Evolutionary conservation across 2,113 vertebrate species (phyloP), one percentile per base, ranked within the genome.

Genomic region (Pedionomus torquatus): DNA sequence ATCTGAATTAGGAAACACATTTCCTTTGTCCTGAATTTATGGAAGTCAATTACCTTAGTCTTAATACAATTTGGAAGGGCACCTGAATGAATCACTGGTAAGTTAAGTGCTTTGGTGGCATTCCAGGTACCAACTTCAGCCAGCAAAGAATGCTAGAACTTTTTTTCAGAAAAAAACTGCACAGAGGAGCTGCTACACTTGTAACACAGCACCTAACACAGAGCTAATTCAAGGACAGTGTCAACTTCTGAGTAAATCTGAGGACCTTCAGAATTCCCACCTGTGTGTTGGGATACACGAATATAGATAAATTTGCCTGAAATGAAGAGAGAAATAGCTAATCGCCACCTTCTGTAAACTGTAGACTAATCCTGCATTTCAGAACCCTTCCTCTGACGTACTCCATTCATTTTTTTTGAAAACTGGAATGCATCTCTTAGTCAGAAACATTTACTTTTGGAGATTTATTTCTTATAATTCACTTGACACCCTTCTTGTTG

Each of bases 21-120:
- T 92, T 75, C 35, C 57, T 90, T 96, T 92, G 18, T 65, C 84
- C 41, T 91, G 46, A 95, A 92, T 89, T 85, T 72, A 79, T 54
- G 41, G 48, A 95, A 89, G n/a, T 74, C 63, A 58, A 58, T 89
- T 75, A 60, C 26, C 35, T 77, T 76, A 89, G 52, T 44, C 43
- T n/a, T 82, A 78, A 85, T 61, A 52, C 30, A 63, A 5, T 94
- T 93, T 95, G 84, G 86, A 96, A 97, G 43, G 68, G 37, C 71
- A 87, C 49, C 9, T 93, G 30, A 93, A 87, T 91, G 30, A 97
- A 86, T 96, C 70, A 74, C 33, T 89, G 35, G 15, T 82, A 83
- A 95, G 23, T 25, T 80, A 91, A 95, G 86, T n/a, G n/a, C 39
- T 93, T 83, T 63, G 48, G 74, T 75, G 41, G 7, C 78, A 21